Conservation (phyloP, 2,113 vertebrate species). For the Trogon melanurus region DNA sequence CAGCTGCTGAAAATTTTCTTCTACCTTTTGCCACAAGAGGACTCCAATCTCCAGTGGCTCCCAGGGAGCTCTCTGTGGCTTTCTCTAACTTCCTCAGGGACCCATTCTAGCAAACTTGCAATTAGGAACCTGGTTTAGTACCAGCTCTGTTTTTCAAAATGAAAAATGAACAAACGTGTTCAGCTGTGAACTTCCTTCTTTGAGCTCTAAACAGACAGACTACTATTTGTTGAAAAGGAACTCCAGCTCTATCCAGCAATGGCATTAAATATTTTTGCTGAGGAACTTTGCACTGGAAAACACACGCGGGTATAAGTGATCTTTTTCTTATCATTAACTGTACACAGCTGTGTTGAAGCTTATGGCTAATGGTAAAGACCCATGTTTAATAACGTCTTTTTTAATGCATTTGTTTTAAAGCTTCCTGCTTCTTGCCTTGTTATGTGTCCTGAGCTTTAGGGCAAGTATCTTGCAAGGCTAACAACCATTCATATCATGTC, state of each 20-base stretch:
- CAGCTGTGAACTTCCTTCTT: not conserved
- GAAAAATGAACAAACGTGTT: not conserved
- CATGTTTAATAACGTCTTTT: not conserved
- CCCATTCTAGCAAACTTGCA: not conserved
- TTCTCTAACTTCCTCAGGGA: conserved; percentile 17
- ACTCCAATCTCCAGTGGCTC: not conserved
- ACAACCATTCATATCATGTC: not conserved
- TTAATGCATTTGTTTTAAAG: not conserved
- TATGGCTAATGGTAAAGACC: not conserved
- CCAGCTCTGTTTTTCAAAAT: conserved; percentile 35
- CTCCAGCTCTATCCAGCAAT: not conserved
- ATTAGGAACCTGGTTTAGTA: conserved; percentile 44
- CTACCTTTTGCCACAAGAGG: conserved; percentile 31
- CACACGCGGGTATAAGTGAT: not conserved
- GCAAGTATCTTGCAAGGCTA: not conserved
- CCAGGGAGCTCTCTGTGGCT: not conserved
- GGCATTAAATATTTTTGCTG: conserved; percentile 11
- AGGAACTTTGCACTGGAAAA: not conserved
- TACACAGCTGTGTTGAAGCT: not conserved
- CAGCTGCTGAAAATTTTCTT: conserved; percentile 11
- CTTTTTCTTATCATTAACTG: not conserved
- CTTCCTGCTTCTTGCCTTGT: not conserved
- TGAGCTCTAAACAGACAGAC: not conserved
- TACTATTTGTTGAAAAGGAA: not conserved
- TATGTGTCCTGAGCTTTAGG: not conserved